These are phyloP conservation scores for Xestia rhomboidea DNA, from an alignment of 2,888 invertebrate genomes.

Conservation along the genomic window DNA sequence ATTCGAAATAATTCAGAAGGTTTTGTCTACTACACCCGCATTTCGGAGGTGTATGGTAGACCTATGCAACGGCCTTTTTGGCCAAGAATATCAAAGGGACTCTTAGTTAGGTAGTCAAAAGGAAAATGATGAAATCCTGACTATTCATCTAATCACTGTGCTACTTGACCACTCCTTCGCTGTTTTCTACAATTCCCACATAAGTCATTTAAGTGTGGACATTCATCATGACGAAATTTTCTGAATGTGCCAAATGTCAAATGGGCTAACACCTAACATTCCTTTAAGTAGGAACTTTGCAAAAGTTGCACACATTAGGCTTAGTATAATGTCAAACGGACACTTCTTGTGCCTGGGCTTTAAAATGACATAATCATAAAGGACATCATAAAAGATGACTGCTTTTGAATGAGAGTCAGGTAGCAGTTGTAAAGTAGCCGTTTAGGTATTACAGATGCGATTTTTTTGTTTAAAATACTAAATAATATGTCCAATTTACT, in stretches of 20 bases:
- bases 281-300: conserved; percentile 29
- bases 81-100: not conserved
- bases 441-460: not conserved
- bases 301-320: conserved; percentile 11
- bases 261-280: conserved; percentile 33
- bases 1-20: not conserved
- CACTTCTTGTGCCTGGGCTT: not conserved
- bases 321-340: conserved; percentile 16
- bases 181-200: conserved; percentile 26
- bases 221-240: conserved; percentile 50
- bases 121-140: not conserved
- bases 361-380: not conserved
- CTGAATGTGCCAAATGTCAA: conserved; percentile 50
- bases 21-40: not conserved
- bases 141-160: not conserved
- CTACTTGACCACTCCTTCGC: conserved; percentile 26
- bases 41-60: not conserved
- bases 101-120: not conserved
- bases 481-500: too few relatives aligned
- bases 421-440: too few relatives aligned
- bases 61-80: too few relatives aligned
- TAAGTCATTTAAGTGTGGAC: conserved; percentile 32
- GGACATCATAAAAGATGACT: not conserved
- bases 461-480: not conserved
- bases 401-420: not conserved